Conservation (phyloP, 2,888 invertebrate species). For the Eudasyphora cyanicolor region DNA sequence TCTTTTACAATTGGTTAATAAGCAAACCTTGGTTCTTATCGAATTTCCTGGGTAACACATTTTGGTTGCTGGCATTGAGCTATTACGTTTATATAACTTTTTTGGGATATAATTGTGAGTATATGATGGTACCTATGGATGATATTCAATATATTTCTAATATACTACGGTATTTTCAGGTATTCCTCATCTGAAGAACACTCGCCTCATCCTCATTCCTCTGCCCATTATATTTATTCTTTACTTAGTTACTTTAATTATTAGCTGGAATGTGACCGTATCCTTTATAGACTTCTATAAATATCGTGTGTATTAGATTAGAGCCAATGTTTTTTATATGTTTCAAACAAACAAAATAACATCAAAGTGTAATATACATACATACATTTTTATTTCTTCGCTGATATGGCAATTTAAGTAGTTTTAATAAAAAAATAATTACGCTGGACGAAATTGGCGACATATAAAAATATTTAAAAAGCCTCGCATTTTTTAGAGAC, state of each 20-base stretch:
- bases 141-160: neutral
- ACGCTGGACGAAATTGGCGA: no score
- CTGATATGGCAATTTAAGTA: no score
- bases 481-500: no score
- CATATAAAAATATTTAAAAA: no score
- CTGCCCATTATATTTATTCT: slow-evolving; percentile 88
- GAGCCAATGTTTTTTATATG: neutral
- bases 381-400: no score
- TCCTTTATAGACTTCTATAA: slow-evolving; percentile 92
- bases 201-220: slow-evolving; percentile 91
- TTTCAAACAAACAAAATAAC: slow-evolving; percentile 22
- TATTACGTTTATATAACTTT: slow-evolving; percentile 99
- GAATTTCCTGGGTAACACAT: slow-evolving; percentile 92
- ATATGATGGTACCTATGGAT: slow-evolving; percentile 28
- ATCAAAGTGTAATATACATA: neutral
- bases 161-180: slow-evolving; percentile 81
- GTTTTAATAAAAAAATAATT: no score
- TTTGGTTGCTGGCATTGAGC: slow-evolving; percentile 93
- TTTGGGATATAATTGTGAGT: slow-evolving; percentile 96
- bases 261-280: slow-evolving; percentile 91
- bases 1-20: slow-evolving; percentile 92
- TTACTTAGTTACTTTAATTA: slow-evolving; percentile 88
- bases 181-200: slow-evolving; percentile 91
- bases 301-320: slow-evolving; percentile 86
- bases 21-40: slow-evolving; percentile 89